Conservation (phyloP, 1,140 invertebrate species). For the Drosophila pachea region DNA sequence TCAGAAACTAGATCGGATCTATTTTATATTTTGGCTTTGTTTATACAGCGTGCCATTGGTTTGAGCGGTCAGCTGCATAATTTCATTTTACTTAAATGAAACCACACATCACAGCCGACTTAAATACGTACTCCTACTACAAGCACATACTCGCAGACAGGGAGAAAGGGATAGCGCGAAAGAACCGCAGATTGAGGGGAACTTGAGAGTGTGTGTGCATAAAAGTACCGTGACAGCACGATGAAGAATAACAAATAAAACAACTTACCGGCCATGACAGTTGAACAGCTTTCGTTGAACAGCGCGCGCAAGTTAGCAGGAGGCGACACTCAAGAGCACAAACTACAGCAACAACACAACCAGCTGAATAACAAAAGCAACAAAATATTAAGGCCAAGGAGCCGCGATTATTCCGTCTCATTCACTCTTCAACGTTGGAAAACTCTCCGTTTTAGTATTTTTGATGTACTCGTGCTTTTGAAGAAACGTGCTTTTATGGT, state of each 20-base stretch:
- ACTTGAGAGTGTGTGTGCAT: slow-evolving; percentile 4
- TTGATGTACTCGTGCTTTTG: slow-evolving; percentile 28
- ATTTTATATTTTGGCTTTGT: slow-evolving; percentile 48
- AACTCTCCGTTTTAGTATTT: slow-evolving; percentile 17
- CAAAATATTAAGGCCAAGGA: slow-evolving; percentile 64
- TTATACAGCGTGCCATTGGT: slow-evolving; percentile 52
- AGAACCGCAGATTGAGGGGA: too few species aligned
- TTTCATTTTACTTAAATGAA: slow-evolving; percentile 32
- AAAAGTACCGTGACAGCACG: slow-evolving; percentile 28
- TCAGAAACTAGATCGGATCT: slow-evolving; percentile 34
- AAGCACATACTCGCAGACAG: slow-evolving; percentile 4
- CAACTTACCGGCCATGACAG: slow-evolving; percentile 79
- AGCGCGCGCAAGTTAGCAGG: slow-evolving; percentile 47
- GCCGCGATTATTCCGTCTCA: slow-evolving; percentile 44
- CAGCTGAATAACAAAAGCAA: slow-evolving; percentile 11
- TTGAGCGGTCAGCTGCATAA: slow-evolving; percentile 38
- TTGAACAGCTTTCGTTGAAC: slow-evolving; percentile 77
- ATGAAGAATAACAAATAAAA: slow-evolving; percentile 20
- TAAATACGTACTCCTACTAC: not conserved
- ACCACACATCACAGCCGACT: slow-evolving; percentile 8
- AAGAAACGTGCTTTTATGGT: slow-evolving; percentile 30
- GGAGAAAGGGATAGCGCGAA: not conserved
- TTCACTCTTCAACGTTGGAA: slow-evolving; percentile 28
- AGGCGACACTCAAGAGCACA: slow-evolving; percentile 25
- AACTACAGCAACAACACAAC: slow-evolving; percentile 44